Base-by-base conservation (phyloP, 2,113 vertebrate species). In the Panurus biarmicus region DNA sequence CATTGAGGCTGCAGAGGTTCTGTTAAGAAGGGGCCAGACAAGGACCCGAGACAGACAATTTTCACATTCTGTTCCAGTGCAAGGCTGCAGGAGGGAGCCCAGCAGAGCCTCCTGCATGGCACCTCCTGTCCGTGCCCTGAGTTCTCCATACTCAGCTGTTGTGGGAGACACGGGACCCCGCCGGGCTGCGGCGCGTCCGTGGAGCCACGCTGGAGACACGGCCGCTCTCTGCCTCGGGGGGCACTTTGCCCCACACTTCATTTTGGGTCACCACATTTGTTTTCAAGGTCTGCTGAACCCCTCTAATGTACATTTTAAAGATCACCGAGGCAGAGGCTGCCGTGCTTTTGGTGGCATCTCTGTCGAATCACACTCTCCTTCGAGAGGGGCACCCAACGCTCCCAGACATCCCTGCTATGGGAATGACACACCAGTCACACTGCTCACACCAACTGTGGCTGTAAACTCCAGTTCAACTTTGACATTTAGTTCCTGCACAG, bases 401-500 rank as follows among this genome's bases (percentile, higher is more conserved):
- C 86, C 90, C 97, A 84, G 89, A 58, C 76, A 96, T 84, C 81
- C 94, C 10, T 85, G 81, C 95, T 92, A 67, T 86, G 95, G 92
- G 64, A 61, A 87, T 74, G 61, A 94, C 60, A 93, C 89, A 80
- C 61, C 75, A 61, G 79, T 87, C 66, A 80, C 90, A 91, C 90
- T 91, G 90, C 76, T 94, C 92, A 93, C 62, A 71, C 93, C 90
- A 90, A 90, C 91, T 96, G 95, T 92, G 93, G 89, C 93, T 82
- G 78, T 94, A 78, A 96, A 94, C 97, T 96, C 66, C 11, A 60
- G 38, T 93, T 97, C 97, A 98, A 96, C 97, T 97, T 96, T 98
- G 97, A 97, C 97, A 97, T 98, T 98, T 96, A 96, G 94, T 20
- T 91, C 75, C 84, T 94, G 81, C 62, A 61, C 83, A 56, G 95